Evolutionary conservation across 2,797 vertebrate genomes (phyloP).

Genomic region (Hirundo rustica): DNA sequence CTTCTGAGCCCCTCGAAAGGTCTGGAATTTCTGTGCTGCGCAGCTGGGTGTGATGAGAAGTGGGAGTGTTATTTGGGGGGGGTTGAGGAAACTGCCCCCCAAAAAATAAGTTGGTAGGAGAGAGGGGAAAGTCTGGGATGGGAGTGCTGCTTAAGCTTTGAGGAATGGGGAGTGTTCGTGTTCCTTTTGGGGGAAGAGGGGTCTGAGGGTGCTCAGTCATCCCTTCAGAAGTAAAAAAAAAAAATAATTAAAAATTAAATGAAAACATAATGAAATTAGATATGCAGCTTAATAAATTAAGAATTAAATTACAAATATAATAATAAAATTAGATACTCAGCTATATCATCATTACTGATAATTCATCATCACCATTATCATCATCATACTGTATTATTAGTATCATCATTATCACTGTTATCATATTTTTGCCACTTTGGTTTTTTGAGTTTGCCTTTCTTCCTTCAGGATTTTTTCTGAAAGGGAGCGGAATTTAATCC

Average conservation of each 20-base stretch:
- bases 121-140: neutral
- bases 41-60: neutral
- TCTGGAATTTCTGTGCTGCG: neutral
- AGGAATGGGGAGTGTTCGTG: rapidly evolving
- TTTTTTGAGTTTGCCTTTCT: neutral
- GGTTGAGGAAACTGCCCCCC: neutral
- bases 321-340: neutral
- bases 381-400: too few species aligned
- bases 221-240: neutral
- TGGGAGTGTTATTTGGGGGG: neutral
- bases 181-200: neutral
- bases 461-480: neutral
- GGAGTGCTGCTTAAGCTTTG: neutral
- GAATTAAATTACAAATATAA: neutral
- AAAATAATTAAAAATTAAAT: neutral
- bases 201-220: neutral
- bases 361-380: neutral
- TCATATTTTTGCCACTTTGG: neutral
- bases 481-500: neutral
- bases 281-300: neutral
- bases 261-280: neutral
- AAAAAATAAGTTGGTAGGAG: neutral
- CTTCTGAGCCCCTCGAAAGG: neutral
- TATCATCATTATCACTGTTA: neutral
- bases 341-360: neutral